Base-by-base conservation (phyloP, 1,140 invertebrate species). In the Cydia amplana region DNA sequence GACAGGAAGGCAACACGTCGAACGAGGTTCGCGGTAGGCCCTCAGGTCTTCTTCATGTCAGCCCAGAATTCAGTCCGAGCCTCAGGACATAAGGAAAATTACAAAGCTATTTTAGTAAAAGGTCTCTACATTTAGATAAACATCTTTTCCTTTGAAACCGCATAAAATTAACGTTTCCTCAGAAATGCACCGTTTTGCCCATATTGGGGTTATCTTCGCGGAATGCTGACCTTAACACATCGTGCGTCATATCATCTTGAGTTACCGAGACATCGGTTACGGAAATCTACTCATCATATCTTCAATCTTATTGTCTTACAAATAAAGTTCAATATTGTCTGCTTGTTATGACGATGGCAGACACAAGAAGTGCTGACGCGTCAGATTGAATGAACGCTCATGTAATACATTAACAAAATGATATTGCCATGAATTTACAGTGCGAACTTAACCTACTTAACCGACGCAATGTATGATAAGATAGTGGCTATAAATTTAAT, bases 381-480 rank as follows among this genome's bases (percentile, higher is more conserved):
- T 43, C 72, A 25, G 23, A 7, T 70, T 36, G n/a, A 43, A 36
- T 36, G 16, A 36, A 18, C 32, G 12, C 7, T 18, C 36, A 60
- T 60, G 46, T 32, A 51, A 73, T 73, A 73, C 72, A 73, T 51
- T 73, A 73, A 49, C 72, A 73, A 73, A 51, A 73, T 73, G 9
- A 51, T 73, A 20, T 49, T 73, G 18, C 40, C 43, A 73, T 73
- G 72, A 73, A 73, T 46, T 49, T 73, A 73, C 72, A 73, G 18
- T 70, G 65, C 65, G 65, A 70, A 70, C 65, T 70, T 70, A 70
- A 70, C 65, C 65, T 40, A 70, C 65, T 70, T 70, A 18, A 18
- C 9, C 36, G 65, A 18, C 18, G 32, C 32, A 25, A 70, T 36
- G 28, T 67, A 67, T 7, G 65, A 70, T 70, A 36, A 70, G 65